phyloP scores from a whole-genome alignment of 2,888 invertebrate species.

The Brachyopa scutellaris region DNA sequence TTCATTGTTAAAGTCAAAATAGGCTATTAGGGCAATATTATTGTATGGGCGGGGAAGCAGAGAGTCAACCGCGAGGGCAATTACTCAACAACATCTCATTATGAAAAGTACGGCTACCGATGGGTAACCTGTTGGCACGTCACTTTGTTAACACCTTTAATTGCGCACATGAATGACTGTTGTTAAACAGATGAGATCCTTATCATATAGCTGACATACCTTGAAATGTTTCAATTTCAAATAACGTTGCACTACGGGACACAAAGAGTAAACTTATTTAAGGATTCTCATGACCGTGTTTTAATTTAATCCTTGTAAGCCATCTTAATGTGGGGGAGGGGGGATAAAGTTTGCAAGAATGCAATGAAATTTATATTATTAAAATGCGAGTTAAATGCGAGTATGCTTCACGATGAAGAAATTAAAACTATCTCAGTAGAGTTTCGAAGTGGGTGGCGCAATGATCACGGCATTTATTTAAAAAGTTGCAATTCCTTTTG shows the following conservation, averaged over 20 bases:
- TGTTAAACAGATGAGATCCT: background rate
- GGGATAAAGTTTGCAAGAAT: background rate
- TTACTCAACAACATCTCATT: slow-evolving; percentile 23
- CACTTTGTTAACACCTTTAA: background rate
- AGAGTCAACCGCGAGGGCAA: background rate
- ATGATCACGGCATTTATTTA: no score
- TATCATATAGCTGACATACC: background rate
- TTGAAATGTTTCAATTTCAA: slow-evolving; percentile 30
- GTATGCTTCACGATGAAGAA: background rate
- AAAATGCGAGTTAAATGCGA: background rate
- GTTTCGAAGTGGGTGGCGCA: no score
- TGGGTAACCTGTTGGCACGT: background rate
- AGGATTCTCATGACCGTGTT: slow-evolving; percentile 11
- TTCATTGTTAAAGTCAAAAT: slow-evolving; percentile 35
- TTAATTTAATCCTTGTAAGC: background rate
- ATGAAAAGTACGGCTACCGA: background rate
- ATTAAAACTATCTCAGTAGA: no score
- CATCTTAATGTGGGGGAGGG: background rate
- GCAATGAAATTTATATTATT: background rate
- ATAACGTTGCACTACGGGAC: background rate
- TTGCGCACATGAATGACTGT: background rate
- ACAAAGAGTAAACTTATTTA: slow-evolving; percentile 14
- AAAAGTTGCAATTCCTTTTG: no score
- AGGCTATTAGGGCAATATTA: slow-evolving; percentile 42
- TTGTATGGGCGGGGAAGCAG: background rate